Conservation (phyloP, 2,797 vertebrate species). For the Lithobates pipiens region DNA sequence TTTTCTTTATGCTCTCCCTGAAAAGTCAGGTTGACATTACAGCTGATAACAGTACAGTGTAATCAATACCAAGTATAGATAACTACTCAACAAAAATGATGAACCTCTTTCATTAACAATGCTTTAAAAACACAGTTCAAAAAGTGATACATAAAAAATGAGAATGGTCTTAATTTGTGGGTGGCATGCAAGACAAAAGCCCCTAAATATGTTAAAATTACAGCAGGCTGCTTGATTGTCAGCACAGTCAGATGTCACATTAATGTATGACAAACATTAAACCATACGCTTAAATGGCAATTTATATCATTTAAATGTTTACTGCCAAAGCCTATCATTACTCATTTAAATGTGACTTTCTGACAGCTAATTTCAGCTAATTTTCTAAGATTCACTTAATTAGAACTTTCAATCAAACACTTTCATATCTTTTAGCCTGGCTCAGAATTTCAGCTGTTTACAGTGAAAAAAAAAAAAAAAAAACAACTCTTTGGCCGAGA, state of each 20-base stretch:
- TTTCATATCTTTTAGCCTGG: conserved; percentile 71
- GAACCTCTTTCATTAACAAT: conserved; percentile 88
- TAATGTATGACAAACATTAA: conserved; percentile 99
- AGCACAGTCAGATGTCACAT: conserved; percentile 97
- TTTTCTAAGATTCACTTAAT: conserved; percentile 95
- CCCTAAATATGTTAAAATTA: conserved; percentile 97
- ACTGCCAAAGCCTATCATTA: conserved; percentile 90
- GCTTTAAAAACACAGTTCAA: conserved; percentile 70
- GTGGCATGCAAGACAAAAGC: conserved; percentile 93
- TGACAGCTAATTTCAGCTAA: conserved; percentile 98
- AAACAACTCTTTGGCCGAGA: neutral
- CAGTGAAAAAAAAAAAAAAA: conserved; percentile 6
- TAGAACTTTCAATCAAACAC: conserved; percentile 93
- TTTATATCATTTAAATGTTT: conserved; percentile 99
- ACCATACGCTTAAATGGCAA: conserved; percentile 98
- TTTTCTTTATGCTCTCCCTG: neutral
- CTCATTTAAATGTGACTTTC: conserved; percentile 98
- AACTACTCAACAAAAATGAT: conserved; percentile 66
- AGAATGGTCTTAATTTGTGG: conserved; percentile 98
- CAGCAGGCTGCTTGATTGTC: conserved; percentile 98
- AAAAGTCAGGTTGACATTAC: neutral
- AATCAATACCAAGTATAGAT: conserved; percentile 44
- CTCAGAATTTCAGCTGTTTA: conserved; percentile 11
- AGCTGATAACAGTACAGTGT: neutral
- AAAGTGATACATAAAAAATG: conserved; percentile 86